Evolutionary conservation across 2,797 vertebrate species (phyloP).

Genomic region (Kryptolebias ocellatus): DNA sequence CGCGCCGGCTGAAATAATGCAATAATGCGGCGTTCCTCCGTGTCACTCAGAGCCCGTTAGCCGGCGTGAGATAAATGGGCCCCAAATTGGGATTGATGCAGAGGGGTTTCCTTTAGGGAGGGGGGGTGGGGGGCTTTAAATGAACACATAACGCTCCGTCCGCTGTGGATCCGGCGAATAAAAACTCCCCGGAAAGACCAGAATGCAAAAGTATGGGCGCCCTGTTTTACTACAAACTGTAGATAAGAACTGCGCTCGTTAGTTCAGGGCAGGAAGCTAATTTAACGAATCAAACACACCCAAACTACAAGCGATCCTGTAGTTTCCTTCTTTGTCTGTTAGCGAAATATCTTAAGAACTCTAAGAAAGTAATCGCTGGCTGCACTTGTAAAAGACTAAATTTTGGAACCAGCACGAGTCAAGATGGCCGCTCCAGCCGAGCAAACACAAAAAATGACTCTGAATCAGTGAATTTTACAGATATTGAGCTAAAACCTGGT

Average conservation of each 20-base stretch:
- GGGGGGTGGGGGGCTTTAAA: conserved; percentile 47
- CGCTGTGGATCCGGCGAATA: conserved; percentile 37
- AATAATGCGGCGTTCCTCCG: conserved; percentile 52
- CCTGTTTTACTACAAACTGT: background rate
- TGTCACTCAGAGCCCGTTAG: conserved; percentile 67
- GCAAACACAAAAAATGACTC: too few species aligned
- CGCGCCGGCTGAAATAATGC: conserved; percentile 51
- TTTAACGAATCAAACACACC: too few species aligned
- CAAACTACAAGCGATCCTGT: too few species aligned
- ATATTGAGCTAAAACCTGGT: too few species aligned
- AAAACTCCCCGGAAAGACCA: conserved; percentile 12
- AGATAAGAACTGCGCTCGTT: too few species aligned
- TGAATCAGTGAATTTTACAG: too few species aligned
- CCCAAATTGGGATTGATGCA: conserved; percentile 63
- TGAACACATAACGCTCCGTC: conserved; percentile 54
- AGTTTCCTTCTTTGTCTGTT: too few species aligned
- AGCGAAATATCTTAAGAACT: too few species aligned
- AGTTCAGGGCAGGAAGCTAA: background rate
- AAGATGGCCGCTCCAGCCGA: too few species aligned
- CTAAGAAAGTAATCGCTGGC: too few species aligned
- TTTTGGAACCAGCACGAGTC: too few species aligned
- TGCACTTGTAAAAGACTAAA: too few species aligned
- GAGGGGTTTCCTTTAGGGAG: conserved; percentile 37
- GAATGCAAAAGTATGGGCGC: conserved; percentile 21
- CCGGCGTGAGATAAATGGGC: conserved; percentile 57